phyloP scores from a whole-genome alignment of 2,113 vertebrate genomes.

The Cheirogaleus medius region DNA sequence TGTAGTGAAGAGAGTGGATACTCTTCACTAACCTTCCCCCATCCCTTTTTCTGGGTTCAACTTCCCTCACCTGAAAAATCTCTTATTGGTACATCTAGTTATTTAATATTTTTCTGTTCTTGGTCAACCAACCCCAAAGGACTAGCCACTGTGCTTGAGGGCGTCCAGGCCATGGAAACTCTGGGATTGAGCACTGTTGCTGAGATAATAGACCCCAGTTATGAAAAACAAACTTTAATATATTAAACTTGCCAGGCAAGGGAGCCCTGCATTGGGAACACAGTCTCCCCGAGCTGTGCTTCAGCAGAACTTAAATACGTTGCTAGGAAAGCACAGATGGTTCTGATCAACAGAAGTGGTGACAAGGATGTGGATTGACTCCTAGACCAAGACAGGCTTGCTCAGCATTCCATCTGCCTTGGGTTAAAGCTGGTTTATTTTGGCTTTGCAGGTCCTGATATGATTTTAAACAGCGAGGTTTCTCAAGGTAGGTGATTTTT shows the following conservation, averaged over 20 bases:
- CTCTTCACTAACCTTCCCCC: neutral
- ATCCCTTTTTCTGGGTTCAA: neutral
- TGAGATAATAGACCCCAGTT: neutral
- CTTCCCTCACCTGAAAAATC: neutral
- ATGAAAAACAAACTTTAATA: conserved; percentile 4
- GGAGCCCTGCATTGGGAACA: neutral
- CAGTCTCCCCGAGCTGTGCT: neutral
- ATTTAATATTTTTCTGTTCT: neutral
- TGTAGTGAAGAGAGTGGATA: neutral
- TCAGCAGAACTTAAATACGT: neutral
- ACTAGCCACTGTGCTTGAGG: neutral
- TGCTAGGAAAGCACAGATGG: neutral
- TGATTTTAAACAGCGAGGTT: neutral
- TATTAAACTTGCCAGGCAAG: neutral
- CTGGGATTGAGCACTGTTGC: neutral
- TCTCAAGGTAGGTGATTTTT: neutral
- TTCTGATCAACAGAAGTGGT: neutral
- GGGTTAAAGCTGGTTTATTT: conserved; percentile 4
- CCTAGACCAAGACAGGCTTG: neutral
- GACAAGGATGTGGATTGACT: neutral
- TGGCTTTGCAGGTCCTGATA: neutral
- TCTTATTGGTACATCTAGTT: neutral
- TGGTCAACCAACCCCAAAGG: neutral
- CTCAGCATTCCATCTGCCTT: neutral
- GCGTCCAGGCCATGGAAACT: neutral